Conservation (phyloP, 2,113 vertebrate genomes). For the Mirounga angustirostris region DNA sequence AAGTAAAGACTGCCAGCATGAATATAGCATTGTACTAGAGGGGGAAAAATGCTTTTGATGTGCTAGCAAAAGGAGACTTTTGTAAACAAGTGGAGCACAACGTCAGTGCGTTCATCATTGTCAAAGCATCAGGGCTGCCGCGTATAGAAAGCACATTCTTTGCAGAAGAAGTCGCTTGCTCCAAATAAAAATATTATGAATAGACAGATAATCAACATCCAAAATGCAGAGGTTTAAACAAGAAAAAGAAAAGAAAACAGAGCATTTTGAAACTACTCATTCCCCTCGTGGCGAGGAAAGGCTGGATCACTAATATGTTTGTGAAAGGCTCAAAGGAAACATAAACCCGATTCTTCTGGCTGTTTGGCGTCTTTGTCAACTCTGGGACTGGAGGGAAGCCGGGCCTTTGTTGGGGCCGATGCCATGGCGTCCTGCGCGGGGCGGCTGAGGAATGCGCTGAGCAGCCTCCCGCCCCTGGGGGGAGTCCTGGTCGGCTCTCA, state of each 20-base stretch:
- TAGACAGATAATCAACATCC: constrained; percentile 75
- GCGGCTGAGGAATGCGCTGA: constrained; percentile 86
- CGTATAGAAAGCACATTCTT: constrained; percentile 69
- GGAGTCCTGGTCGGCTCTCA: constrained; percentile 77
- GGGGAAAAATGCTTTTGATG: constrained; percentile 88
- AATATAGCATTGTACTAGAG: constrained; percentile 87
- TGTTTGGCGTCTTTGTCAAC: constrained; percentile 90
- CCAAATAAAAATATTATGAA: constrained; percentile 85
- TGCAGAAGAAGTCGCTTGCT: neutral
- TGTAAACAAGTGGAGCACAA: constrained; percentile 87
- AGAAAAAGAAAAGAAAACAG: constrained; percentile 27
- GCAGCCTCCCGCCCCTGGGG: constrained; percentile 82
- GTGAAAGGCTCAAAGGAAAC: constrained; percentile 89
- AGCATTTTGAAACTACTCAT: constrained; percentile 83
- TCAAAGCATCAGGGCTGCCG: constrained; percentile 82
- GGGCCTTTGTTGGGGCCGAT: constrained; percentile 85
- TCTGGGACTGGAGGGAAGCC: constrained; percentile 87
- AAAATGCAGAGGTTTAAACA: constrained; percentile 64
- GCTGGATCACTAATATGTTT: constrained; percentile 87
- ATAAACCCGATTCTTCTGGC: constrained; percentile 90
- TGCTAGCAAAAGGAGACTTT: constrained; percentile 86
- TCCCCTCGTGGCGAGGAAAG: constrained; percentile 83
- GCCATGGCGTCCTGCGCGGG: constrained; percentile 85
- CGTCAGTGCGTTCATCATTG: constrained; percentile 85
- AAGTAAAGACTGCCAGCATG: constrained; percentile 86